Base-by-base conservation (phyloP, 2,888 invertebrate genomes). In the Melanostoma scalare region DNA sequence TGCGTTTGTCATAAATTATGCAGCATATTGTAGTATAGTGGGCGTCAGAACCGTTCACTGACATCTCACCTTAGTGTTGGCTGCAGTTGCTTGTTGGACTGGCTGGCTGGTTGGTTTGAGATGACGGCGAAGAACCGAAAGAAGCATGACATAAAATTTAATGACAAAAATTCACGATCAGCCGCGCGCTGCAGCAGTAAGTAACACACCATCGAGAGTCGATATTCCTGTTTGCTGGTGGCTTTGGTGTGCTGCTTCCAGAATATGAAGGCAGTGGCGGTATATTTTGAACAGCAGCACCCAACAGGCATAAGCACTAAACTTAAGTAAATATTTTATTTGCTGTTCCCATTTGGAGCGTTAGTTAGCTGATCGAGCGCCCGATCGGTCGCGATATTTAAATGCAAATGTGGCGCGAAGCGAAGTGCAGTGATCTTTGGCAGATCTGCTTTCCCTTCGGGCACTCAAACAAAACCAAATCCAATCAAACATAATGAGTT, bases 281-380 rank as follows among this genome's bases (percentile, higher is more conserved):
- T 61, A 53, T 61, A 75, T 56, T 44, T 31, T 50, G 67, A 68
- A 80, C 75, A 53, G 75, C 74, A 63, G 63, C 75, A 69, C 52
- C 63, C 67, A 75, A 67, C 58, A 56, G 48, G 42, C 74, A 58
- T 52, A 52, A 50, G 63, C 65, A 42, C 31, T 63, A 53, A 38
- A 44, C 65, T 73, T 40, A 77, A 79, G 79, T 79, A 84, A 84
- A 84, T 74, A 84, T 84, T 84, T 75, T 71, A 71, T 73, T 78
- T 87, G 85, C 81, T 78, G 84, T 77, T 85, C 81, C 84, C 84
- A 86, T 86, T 85, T 84, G 84, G 72, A 85, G 82, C 36, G 63
- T 84, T 68, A 67, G 73, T 61, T 74, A 86, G 87, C 86, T 77
- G 82, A 80, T 87, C 87, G 81, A 88, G 88, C 88, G 77, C 58